A percentile compares a stretch with the other conserved stretches of the same genome.
These are phyloP conservation scores for Daphoenositta chrysoptera DNA, from an alignment of 2,113 vertebrate genomes.

Conservation along the genomic window DNA sequence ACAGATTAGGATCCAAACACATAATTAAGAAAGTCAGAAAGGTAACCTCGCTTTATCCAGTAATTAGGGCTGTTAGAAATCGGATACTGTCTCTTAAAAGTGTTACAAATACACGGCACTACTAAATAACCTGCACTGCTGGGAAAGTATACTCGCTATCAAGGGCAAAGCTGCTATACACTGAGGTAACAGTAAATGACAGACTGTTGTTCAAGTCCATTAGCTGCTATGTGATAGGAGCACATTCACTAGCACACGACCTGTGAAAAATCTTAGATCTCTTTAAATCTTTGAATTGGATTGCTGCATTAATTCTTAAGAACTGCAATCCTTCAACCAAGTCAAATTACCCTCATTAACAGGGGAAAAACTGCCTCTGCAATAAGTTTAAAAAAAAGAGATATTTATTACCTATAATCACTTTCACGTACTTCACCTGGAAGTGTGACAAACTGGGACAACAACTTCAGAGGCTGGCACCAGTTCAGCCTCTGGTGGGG, in stretches of 20 bases:
- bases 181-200: slow-evolving; percentile 85
- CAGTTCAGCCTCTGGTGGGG: slow-evolving; percentile 18
- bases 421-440: slow-evolving; percentile 73
- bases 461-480: slow-evolving; percentile 27
- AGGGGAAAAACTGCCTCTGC: slow-evolving; percentile 97
- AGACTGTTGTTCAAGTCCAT: slow-evolving; percentile 99
- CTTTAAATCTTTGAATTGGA: slow-evolving; percentile 96
- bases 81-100: slow-evolving; percentile 71
- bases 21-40: slow-evolving; percentile 71
- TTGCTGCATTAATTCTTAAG: slow-evolving; percentile 99
- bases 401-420: slow-evolving; percentile 99
- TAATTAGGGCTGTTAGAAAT: slow-evolving; percentile 75
- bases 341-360: slow-evolving; percentile 99
- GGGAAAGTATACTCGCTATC: slow-evolving; percentile 80
- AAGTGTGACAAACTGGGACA: slow-evolving; percentile 62
- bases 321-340: slow-evolving; percentile 99
- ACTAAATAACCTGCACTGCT: slow-evolving; percentile 88
- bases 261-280: slow-evolving; percentile 99
- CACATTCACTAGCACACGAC: slow-evolving; percentile 95
- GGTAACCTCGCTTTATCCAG: slow-evolving; percentile 71
- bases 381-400: slow-evolving; percentile 86
- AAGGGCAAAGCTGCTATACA: slow-evolving; percentile 94
- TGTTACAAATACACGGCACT: slow-evolving; percentile 70
- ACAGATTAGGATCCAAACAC: slow-evolving; percentile 69
- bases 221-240: slow-evolving; percentile 97